phyloP scores from a whole-genome alignment of 1,140 invertebrate genomes.

The Eupristina koningsbergeri region DNA sequence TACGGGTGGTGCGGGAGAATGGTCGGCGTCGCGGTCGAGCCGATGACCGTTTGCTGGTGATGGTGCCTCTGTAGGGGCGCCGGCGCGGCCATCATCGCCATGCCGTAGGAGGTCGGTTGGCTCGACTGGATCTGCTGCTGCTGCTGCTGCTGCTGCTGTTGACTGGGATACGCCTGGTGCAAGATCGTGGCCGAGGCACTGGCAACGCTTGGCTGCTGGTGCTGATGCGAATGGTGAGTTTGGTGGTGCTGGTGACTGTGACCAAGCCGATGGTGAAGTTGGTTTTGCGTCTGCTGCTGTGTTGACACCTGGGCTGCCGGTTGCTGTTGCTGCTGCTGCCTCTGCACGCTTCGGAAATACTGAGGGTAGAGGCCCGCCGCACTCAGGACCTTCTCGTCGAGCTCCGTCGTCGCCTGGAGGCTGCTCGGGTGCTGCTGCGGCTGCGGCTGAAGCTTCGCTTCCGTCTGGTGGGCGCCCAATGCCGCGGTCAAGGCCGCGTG shows the following conservation, averaged over 20 bases:
- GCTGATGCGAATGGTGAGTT: constrained; percentile 52
- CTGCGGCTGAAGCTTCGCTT: constrained; percentile 43
- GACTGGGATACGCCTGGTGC: constrained; percentile 32
- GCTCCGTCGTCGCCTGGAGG: constrained; percentile 8
- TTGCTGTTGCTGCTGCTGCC: constrained; percentile 53
- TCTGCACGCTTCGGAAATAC: constrained; percentile 39
- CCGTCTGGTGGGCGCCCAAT: constrained; percentile 47
- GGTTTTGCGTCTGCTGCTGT: constrained; percentile 62
- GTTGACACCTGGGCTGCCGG: background rate
- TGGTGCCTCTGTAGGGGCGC: constrained; percentile 42
- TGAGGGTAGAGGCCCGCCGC: constrained; percentile 55
- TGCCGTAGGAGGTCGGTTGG: constrained; percentile 54
- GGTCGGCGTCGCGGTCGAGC: constrained; percentile 50
- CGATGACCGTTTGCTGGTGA: constrained; percentile 55
- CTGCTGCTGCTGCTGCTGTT: constrained; percentile 54
- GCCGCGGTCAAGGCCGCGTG: constrained; percentile 37
- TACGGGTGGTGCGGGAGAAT: constrained; percentile 38
- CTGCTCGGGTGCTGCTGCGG: constrained; percentile 21
- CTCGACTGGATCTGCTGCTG: constrained; percentile 55
- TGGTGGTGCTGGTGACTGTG: constrained; percentile 59
- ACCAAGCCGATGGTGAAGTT: constrained; percentile 61
- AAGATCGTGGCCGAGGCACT: constrained; percentile 12
- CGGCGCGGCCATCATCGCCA: constrained; percentile 33
- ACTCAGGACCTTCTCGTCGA: constrained; percentile 34
- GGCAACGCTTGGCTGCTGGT: constrained; percentile 52